phyloP scores from a whole-genome alignment of 2,888 invertebrate species.

The Catocala fraxini region DNA sequence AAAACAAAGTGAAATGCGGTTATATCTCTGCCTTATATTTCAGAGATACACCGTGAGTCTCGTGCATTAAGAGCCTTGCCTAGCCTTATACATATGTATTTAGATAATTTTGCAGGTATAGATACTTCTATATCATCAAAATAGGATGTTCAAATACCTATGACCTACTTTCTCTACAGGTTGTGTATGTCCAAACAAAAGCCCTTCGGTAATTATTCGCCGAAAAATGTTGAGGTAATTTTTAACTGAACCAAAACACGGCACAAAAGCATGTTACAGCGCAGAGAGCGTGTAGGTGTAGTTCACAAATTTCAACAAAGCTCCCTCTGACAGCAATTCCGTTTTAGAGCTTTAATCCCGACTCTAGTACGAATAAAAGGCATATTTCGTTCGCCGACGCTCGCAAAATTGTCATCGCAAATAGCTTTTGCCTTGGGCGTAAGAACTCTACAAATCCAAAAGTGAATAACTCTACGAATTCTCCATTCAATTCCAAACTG shows the following conservation, averaged over 20 bases:
- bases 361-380: slow-evolving; percentile 85
- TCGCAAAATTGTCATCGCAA: slow-evolving; percentile 87
- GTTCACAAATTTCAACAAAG: slow-evolving; percentile 80
- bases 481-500: slow-evolving; percentile 46
- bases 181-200: no score
- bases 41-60: no score
- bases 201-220: no score
- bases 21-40: no score
- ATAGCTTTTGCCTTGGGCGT: slow-evolving; percentile 84
- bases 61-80: no score
- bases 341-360: slow-evolving; percentile 86
- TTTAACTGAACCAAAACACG: no score
- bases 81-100: no score
- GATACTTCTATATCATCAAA: no score
- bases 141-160: no score
- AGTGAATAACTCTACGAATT: slow-evolving; percentile 41
- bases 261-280: neutral
- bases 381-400: slow-evolving; percentile 86
- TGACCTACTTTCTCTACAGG: no score
- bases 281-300: slow-evolving; percentile 66
- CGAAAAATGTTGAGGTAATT: neutral
- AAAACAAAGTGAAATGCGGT: no score
- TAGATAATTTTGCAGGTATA: no score
- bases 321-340: slow-evolving; percentile 82
- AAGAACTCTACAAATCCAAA: slow-evolving; percentile 58